A percentile compares a stretch with the other conserved stretches of the same genome.
phyloP scores from a whole-genome alignment of 2,113 vertebrate species.

The Leucopsar rothschildi region DNA sequence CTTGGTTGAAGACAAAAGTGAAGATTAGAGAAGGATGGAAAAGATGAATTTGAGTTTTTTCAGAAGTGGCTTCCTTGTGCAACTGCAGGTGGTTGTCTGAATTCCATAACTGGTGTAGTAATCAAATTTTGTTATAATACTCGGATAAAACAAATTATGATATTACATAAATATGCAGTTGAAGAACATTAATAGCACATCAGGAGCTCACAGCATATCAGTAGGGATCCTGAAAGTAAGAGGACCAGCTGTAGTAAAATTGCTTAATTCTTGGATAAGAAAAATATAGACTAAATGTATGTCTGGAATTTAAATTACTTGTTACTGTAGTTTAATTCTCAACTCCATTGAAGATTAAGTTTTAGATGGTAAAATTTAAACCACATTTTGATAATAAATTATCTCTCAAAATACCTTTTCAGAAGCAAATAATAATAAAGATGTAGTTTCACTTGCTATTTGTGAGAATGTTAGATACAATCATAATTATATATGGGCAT shows the following conservation, averaged over 20 bases:
- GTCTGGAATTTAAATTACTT: neutral
- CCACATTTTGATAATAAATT: neutral
- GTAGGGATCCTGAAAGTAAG: neutral
- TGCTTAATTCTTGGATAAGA: neutral
- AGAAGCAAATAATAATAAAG: neutral
- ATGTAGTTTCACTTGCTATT: neutral
- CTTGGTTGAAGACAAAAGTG: neutral
- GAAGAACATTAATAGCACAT: neutral
- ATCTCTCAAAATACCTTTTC: neutral
- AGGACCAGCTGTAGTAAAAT: neutral
- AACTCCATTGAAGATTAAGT: neutral
- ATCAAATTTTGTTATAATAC: neutral
- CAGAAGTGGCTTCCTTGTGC: neutral
- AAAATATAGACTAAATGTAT: neutral
- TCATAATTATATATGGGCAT: neutral
- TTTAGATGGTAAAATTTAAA: neutral
- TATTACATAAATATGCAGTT: neutral
- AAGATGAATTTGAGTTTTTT: neutral
- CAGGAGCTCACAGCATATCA: neutral
- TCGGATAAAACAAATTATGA: neutral
- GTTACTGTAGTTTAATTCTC: neutral
- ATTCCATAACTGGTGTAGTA: neutral
- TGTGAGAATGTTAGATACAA: neutral
- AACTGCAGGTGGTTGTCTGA: neutral
- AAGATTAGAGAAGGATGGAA: neutral